These are phyloP conservation scores for Anseranas semipalmata DNA, from an alignment of 2,113 vertebrate species.

Conservation along the genomic window DNA sequence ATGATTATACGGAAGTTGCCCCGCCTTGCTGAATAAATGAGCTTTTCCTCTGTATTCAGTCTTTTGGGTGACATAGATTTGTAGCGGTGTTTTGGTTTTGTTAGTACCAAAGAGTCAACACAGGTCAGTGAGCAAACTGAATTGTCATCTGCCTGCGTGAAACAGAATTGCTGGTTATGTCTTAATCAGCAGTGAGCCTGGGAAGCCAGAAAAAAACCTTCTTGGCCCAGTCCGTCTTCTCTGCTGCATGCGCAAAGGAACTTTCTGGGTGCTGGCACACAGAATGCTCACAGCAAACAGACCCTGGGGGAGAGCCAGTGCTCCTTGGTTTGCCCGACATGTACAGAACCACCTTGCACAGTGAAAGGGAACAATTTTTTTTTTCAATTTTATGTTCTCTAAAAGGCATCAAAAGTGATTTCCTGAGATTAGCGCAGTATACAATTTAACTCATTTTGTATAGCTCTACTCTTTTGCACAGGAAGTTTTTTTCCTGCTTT, in stretches of 20 bases:
- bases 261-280: neutral
- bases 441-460: conserved; percentile 1
- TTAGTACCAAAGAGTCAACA: neutral
- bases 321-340: neutral
- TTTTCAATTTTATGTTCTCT: neutral
- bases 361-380: neutral
- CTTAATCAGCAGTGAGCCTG: neutral
- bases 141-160: neutral
- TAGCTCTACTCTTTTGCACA: neutral
- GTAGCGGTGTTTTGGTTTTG: conserved; percentile 7
- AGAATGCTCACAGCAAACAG: accelerated
- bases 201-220: neutral
- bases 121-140: conserved; percentile 37
- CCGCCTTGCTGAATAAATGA: neutral
- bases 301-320: neutral
- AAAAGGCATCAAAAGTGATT: conserved; percentile 21
- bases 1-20: neutral
- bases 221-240: neutral
- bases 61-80: neutral
- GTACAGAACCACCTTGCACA: neutral
- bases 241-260: neutral
- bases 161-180: neutral
- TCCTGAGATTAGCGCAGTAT: conserved; percentile 10
- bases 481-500: neutral
- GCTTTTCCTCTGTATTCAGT: neutral